Conservation (phyloP, 2,113 vertebrate species). For the Pseudopodoces humilis region DNA sequence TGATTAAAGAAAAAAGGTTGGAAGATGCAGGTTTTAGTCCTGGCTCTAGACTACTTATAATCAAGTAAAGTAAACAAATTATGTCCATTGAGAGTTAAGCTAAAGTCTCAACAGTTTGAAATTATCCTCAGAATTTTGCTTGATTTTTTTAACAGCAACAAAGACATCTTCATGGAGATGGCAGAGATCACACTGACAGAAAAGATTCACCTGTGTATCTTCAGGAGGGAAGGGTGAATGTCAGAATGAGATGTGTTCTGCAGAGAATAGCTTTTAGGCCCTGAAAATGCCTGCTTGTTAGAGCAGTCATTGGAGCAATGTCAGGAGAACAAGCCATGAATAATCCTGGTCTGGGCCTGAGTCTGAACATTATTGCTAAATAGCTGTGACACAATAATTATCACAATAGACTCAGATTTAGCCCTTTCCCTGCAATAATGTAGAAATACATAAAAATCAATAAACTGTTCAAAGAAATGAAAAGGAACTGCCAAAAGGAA, state of each 20-base stretch:
- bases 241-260: background rate
- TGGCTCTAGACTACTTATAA: background rate
- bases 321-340: background rate
- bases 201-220: background rate
- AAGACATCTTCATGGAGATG: background rate
- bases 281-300: background rate
- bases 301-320: background rate
- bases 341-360: background rate
- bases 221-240: background rate
- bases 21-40: background rate
- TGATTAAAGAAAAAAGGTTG: background rate
- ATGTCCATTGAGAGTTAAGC: background rate
- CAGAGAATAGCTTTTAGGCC: background rate
- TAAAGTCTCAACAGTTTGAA: background rate
- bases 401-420: background rate
- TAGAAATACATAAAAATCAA: background rate
- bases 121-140: background rate
- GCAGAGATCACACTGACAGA: background rate
- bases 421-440: background rate
- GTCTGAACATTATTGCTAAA: background rate
- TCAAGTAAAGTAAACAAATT: background rate
- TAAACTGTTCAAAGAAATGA: background rate
- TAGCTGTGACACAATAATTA: background rate
- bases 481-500: background rate
- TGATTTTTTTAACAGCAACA: rapidly evolving